These are phyloP conservation scores for Augiades crinisus DNA, from an alignment of 2,888 invertebrate genomes.

Conservation along the genomic window DNA sequence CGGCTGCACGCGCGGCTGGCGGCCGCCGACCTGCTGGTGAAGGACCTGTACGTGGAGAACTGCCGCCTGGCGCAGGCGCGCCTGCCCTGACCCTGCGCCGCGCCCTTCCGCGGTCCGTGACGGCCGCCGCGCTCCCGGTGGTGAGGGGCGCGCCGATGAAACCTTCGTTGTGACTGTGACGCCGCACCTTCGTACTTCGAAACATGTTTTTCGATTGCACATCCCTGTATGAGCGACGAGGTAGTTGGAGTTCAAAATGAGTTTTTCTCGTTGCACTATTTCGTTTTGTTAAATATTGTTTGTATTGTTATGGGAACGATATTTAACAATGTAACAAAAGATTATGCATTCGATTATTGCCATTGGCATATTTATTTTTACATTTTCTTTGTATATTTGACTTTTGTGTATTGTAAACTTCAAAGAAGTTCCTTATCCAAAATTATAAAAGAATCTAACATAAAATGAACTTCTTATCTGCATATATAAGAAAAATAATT, in stretches of 20 bases:
- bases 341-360: neutral
- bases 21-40: slow-evolving; percentile 81
- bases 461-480: no score
- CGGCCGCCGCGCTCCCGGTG: slow-evolving; percentile 80
- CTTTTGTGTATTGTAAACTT: neutral
- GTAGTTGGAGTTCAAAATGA: no score
- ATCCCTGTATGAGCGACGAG: no score
- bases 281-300: neutral
- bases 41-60: slow-evolving; percentile 93
- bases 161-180: no score
- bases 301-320: neutral
- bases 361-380: neutral
- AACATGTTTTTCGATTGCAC: no score
- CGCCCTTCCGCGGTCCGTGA: no score
- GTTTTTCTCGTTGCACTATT: no score
- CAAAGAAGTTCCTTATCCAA: neutral
- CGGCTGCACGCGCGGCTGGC: slow-evolving; percentile 73
- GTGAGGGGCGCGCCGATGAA: neutral
- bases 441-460: neutral
- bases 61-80: slow-evolving; percentile 86
- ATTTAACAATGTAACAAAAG: no score
- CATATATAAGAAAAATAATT: no score
- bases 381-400: neutral
- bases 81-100: slow-evolving; percentile 78
- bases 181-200: no score